Percentiles rank a stretch among this genome's conserved stretches.
Evolutionary conservation across 2,888 invertebrate species (phyloP).

Genomic region (Silvanus unidentatus): DNA sequence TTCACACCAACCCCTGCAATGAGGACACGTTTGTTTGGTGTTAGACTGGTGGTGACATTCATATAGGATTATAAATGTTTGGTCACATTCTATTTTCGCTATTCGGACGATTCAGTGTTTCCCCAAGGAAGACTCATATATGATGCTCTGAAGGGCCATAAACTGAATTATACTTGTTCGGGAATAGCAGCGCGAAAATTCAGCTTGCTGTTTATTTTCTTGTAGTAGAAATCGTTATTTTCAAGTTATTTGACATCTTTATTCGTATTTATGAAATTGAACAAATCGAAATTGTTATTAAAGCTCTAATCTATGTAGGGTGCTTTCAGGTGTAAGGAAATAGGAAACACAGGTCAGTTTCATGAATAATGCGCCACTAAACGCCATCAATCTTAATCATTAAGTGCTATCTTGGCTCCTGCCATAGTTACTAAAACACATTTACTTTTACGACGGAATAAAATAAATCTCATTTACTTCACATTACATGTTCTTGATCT

Average conservation of each 20-base stretch:
- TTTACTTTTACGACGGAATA: constrained; percentile 28
- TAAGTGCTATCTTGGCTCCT: constrained; percentile 29
- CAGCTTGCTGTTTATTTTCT: constrained; percentile 37
- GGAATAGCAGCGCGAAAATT: constrained; percentile 39
- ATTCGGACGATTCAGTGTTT: constrained; percentile 27
- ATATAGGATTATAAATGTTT: constrained; percentile 6
- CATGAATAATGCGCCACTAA: too few species aligned
- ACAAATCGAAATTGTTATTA: too few species aligned
- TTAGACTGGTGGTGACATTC: constrained; percentile 15
- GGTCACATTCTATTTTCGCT: constrained; percentile 23
- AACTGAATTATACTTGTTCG: constrained; percentile 43
- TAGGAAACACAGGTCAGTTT: too few species aligned
- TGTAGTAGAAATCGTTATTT: constrained; percentile 26
- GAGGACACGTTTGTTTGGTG: constrained; percentile 5
- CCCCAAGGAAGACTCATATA: constrained; percentile 34
- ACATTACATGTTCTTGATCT: too few species aligned
- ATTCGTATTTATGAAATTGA: constrained; percentile 11
- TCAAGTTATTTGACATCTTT: constrained; percentile 27
- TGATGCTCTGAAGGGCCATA: constrained; percentile 40
- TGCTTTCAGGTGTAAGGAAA: background rate
- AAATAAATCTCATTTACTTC: constrained; percentile 24
- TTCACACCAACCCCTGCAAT: too few species aligned
- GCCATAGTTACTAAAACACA: constrained; percentile 20
- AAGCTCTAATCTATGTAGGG: too few species aligned
- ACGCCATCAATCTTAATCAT: constrained; percentile 23